Evolutionary conservation across 2,113 vertebrate species (phyloP).

Genomic region (Tupaia tana): DNA sequence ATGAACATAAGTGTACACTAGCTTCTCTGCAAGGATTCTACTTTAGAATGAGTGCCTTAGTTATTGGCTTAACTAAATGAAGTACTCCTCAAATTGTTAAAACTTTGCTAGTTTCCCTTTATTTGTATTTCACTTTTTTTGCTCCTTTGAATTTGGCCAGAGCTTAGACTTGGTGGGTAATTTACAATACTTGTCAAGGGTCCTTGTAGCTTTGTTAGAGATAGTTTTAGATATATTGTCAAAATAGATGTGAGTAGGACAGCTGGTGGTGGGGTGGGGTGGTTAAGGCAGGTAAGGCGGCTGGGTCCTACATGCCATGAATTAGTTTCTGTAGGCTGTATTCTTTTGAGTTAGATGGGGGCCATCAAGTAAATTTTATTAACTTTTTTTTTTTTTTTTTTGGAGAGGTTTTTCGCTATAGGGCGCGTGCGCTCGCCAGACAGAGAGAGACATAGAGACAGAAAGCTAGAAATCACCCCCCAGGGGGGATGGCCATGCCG

Average conservation of each 20-base stretch:
- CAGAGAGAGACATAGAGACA: too few species aligned
- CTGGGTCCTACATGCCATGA: too few species aligned
- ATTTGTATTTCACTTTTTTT: too few species aligned
- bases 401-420: too few species aligned
- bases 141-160: neutral
- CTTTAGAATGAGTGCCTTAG: neutral
- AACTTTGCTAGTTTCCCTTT: neutral
- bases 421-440: too few species aligned
- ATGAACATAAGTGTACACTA: neutral
- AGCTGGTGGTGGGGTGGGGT: too few species aligned
- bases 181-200: neutral
- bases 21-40: neutral
- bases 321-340: neutral
- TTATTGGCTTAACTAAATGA: slow-evolving; percentile 21
- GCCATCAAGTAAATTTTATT: neutral
- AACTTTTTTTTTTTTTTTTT: too few species aligned
- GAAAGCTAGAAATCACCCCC: too few species aligned
- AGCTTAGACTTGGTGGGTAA: neutral
- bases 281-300: too few species aligned
- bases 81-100: neutral
- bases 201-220: neutral
- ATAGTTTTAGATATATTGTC: neutral
- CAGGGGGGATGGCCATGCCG: too few species aligned
- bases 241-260: neutral
- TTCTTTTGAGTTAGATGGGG: neutral